phyloP scores from a whole-genome alignment of 2,797 vertebrate species.

The Capromys pilorides region DNA sequence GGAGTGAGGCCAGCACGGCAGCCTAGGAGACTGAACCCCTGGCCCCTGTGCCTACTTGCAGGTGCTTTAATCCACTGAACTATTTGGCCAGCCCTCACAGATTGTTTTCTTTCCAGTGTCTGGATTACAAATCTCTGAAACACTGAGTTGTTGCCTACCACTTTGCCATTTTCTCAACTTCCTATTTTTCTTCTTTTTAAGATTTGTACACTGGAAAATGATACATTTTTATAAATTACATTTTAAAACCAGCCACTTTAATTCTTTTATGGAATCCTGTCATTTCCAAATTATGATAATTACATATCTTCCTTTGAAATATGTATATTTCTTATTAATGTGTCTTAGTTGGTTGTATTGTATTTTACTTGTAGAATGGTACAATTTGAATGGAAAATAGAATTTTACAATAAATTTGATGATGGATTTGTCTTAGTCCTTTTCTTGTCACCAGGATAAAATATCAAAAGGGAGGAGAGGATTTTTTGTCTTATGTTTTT shows the following conservation, averaged over 20 bases:
- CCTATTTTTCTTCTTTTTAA: background rate
- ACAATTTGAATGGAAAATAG: background rate
- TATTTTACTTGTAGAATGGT: background rate
- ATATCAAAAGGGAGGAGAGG: background rate
- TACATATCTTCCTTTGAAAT: background rate
- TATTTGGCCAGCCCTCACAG: no score
- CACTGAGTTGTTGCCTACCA: background rate
- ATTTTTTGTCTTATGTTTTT: background rate
- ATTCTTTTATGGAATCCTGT: background rate
- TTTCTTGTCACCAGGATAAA: background rate
- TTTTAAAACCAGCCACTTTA: background rate
- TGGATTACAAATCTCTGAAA: background rate
- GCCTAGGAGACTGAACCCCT: no score
- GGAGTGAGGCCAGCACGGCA: no score
- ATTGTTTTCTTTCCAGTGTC: background rate
- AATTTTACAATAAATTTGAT: background rate
- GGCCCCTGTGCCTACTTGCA: no score
- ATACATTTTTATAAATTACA: constrained; percentile 4
- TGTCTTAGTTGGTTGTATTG: background rate
- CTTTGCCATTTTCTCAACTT: background rate
- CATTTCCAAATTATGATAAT: background rate
- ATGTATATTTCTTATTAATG: background rate
- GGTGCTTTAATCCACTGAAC: no score
- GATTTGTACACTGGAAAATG: background rate
- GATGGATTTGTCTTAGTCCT: background rate